phyloP scores from a whole-genome alignment of 2,888 invertebrate species.

The Heliconius cydno region DNA sequence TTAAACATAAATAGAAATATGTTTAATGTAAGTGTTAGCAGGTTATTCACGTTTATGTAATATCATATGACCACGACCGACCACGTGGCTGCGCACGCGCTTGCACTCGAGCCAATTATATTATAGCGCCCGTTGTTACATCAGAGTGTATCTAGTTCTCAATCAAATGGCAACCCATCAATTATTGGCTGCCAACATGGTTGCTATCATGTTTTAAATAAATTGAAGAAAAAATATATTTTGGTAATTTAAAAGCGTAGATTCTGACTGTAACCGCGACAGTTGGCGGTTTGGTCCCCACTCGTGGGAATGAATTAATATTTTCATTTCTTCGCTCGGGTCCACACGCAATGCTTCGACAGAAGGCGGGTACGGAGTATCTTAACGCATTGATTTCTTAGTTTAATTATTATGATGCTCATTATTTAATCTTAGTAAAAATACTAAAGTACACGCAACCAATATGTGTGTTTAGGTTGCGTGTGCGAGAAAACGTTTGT shows the following conservation, averaged over 20 bases:
- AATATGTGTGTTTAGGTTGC: not conserved
- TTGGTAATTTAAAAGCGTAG: too few species aligned
- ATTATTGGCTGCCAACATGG: not conserved
- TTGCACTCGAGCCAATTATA: conserved; percentile 23
- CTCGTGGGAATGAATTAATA: too few species aligned
- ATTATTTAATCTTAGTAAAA: not conserved
- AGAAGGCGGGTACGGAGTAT: too few species aligned
- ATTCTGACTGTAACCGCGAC: too few species aligned
- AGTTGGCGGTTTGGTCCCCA: too few species aligned
- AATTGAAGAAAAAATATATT: not conserved
- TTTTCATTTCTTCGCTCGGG: too few species aligned
- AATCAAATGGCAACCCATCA: conserved; percentile 17
- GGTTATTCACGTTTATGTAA: conserved; percentile 9
- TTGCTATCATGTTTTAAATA: not conserved
- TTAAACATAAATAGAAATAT: not conserved
- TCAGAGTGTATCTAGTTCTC: conserved; percentile 18
- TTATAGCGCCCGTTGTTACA: conserved; percentile 30
- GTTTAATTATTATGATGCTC: not conserved
- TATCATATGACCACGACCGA: not conserved
- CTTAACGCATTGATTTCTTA: not conserved
- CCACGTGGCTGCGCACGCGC: conserved; percentile 34
- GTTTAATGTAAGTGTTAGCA: not conserved
- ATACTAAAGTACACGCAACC: not conserved
- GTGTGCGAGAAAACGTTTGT: not conserved
- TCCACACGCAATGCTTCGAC: too few species aligned